A percentile compares a stretch with the other conserved stretches of the same genome.
Conservation (phyloP, 2,113 vertebrate species). For the Bos javanicus region DNA sequence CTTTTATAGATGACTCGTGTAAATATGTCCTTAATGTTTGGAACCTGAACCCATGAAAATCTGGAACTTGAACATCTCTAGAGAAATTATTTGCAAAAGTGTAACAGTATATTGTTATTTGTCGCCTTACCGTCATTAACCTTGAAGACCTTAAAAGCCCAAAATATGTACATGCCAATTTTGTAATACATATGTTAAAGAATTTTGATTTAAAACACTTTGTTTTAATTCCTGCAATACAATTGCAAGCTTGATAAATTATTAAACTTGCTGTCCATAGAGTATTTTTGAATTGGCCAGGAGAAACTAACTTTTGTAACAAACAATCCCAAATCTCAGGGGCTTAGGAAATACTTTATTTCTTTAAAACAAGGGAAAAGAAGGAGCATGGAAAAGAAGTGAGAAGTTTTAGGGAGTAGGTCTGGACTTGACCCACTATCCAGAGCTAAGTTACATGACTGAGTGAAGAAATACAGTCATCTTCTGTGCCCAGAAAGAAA, state of each 20-base stretch:
- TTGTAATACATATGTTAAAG: background rate
- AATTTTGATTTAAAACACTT: background rate
- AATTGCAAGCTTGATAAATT: background rate
- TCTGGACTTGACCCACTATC: background rate
- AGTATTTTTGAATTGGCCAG: background rate
- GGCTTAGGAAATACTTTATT: background rate
- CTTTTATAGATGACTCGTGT: background rate
- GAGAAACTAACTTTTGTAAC: background rate
- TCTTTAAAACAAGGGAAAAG: background rate
- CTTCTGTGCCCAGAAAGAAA: background rate
- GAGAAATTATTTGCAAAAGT: conserved; percentile 7
- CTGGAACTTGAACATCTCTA: background rate
- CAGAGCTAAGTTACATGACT: background rate
- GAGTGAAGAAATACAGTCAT: background rate
- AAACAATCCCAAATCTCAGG: background rate
- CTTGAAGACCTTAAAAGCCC: background rate
- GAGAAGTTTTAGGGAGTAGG: background rate
- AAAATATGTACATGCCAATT: background rate
- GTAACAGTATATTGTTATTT: background rate
- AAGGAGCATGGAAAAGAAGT: background rate
- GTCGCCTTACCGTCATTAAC: background rate
- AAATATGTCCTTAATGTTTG: background rate
- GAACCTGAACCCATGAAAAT: background rate
- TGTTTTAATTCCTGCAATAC: background rate
- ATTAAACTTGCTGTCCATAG: background rate